Evolutionary conservation across 2,113 vertebrate species (phyloP).

Genomic region (Gymnogyps californianus): DNA sequence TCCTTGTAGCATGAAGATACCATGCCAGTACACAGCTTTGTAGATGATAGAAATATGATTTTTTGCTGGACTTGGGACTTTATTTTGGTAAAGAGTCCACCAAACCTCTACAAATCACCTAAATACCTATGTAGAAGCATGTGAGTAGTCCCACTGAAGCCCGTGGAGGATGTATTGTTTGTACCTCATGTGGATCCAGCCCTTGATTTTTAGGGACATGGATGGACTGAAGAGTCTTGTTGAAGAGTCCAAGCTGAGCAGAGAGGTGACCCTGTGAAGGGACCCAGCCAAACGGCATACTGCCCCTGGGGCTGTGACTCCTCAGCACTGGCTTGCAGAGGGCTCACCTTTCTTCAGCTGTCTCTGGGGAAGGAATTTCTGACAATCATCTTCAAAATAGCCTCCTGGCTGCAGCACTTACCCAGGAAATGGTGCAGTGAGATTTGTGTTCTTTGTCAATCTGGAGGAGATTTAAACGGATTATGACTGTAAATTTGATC

Average conservation of each 20-base stretch:
- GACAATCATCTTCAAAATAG: background rate
- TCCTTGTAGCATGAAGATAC: slow-evolving; percentile 1
- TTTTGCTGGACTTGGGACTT: background rate
- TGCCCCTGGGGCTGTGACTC: background rate
- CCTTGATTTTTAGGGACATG: background rate
- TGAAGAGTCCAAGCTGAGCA: background rate
- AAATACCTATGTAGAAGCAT: background rate
- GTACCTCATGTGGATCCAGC: background rate
- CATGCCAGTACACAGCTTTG: background rate
- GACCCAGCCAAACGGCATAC: background rate
- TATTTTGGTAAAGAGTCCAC: background rate
- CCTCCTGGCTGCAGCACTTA: background rate
- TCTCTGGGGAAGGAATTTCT: background rate
- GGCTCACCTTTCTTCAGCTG: background rate
- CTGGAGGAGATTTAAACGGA: background rate
- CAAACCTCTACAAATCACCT: background rate
- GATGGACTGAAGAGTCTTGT: background rate
- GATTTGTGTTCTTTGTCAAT: background rate
- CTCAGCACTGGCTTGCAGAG: background rate
- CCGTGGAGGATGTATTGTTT: background rate
- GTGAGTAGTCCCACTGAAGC: background rate
- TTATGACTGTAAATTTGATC: background rate
- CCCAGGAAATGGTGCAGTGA: background rate
- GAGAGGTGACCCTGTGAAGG: background rate
- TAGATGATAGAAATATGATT: background rate